Conservation (phyloP, 2,888 invertebrate species). For the Mythimna albipuncta region DNA sequence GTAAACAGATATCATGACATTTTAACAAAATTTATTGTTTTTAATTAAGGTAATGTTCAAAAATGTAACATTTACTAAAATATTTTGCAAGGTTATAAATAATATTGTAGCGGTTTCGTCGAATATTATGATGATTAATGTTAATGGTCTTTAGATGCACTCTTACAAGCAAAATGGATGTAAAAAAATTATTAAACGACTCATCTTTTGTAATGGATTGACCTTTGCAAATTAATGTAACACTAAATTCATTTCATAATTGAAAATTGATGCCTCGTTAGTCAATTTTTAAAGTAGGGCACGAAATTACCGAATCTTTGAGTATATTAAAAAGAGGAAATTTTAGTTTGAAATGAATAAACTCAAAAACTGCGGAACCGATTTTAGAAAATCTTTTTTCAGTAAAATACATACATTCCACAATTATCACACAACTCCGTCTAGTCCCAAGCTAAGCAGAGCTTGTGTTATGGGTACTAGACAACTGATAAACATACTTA, state of each 20-base stretch:
- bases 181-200: constrained; percentile 4
- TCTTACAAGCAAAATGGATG: constrained; percentile 7
- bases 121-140: not conserved
- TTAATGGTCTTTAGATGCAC: not conserved
- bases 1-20: not conserved
- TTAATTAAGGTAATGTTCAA: not conserved
- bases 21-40: constrained; percentile 7
- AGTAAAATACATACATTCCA: too few species aligned
- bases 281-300: not conserved
- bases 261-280: constrained; percentile 9
- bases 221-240: constrained; percentile 20
- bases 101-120: not conserved
- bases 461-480: too few species aligned
- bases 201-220: constrained; percentile 35
- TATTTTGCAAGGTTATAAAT: not conserved
- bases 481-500: too few species aligned
- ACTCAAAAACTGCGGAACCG: too few species aligned
- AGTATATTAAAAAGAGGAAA: too few species aligned
- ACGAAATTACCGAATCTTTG: not conserved
- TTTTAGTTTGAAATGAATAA: too few species aligned
- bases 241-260: constrained; percentile 30
- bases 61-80: not conserved
- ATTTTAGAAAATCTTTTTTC: too few species aligned
- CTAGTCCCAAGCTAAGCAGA: too few species aligned
- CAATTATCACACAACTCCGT: too few species aligned